Evolutionary conservation across 2,113 vertebrate species (phyloP).

Genomic region (Osmerus eperlanus): DNA sequence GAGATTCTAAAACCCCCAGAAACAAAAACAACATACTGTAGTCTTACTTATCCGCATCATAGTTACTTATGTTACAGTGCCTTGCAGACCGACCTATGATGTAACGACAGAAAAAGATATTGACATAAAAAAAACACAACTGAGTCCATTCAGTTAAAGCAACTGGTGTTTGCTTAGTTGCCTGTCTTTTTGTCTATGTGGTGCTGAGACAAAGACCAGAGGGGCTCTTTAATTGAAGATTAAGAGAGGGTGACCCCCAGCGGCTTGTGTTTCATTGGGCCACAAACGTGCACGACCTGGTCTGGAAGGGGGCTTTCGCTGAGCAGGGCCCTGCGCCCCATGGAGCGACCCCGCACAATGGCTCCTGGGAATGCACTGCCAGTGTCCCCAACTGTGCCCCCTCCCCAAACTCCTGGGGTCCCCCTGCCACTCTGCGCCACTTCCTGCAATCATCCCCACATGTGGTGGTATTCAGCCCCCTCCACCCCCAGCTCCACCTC

Average conservation of each 20-base stretch:
- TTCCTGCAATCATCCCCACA: slow-evolving; percentile 76
- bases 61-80: background rate
- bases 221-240: slow-evolving; percentile 63
- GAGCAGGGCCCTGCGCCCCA: slow-evolving; percentile 39
- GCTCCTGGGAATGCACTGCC: slow-evolving; percentile 64
- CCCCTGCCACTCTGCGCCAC: slow-evolving; percentile 63
- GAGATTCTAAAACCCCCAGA: slow-evolving; percentile 12
- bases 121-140: background rate
- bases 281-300: slow-evolving; percentile 69
- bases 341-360: slow-evolving; percentile 53
- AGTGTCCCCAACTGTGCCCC: slow-evolving; percentile 51
- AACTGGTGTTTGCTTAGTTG: too few relatives aligned
- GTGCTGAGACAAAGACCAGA: slow-evolving; percentile 26
- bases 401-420: slow-evolving; percentile 40
- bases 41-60: background rate
- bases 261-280: slow-evolving; percentile 50
- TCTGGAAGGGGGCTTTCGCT: slow-evolving; percentile 61
- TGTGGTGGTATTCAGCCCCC: slow-evolving; percentile 67
- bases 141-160: background rate
- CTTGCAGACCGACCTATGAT: background rate
- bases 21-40: slow-evolving; percentile 2
- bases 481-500: slow-evolving; percentile 21
- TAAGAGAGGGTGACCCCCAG: slow-evolving; percentile 50
- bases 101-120: background rate
- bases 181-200: slow-evolving; percentile 13